These are phyloP conservation scores for Coecobrya sp. DNA, from an alignment of 2,888 invertebrate species.

Conservation along the genomic window DNA sequence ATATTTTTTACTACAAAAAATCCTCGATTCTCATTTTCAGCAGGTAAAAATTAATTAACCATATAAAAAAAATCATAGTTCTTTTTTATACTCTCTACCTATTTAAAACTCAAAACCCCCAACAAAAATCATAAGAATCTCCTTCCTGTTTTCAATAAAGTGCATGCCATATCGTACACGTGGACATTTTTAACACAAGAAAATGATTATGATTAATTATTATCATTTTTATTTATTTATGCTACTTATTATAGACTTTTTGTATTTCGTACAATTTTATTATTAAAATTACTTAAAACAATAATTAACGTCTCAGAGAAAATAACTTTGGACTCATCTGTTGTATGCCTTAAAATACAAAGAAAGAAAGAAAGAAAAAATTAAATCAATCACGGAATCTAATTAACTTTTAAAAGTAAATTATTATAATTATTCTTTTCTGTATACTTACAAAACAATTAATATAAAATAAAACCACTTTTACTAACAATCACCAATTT, in stretches of 20 bases:
- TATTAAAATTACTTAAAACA: conserved; percentile 12
- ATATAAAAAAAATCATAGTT: not conserved
- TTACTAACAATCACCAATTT: conserved; percentile 41
- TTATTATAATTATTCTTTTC: conserved; percentile 22
- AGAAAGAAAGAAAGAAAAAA: too few species aligned
- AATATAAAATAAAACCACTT: conserved; percentile 23
- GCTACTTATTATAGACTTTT: conserved; percentile 3
- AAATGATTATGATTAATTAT: too few species aligned
- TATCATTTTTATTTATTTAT: not conserved
- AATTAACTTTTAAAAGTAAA: not conserved
- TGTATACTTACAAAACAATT: conserved; percentile 26
- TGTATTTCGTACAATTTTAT: conserved; percentile 2
- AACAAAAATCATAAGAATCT: not conserved
- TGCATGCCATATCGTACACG: not conserved
- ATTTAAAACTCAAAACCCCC: not conserved
- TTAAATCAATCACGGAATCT: conserved; percentile 27
- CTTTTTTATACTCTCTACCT: not conserved
- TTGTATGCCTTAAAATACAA: conserved; percentile 51
- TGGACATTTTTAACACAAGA: too few species aligned
- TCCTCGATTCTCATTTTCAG: not conserved
- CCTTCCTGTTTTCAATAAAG: not conserved
- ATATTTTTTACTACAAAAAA: conserved; percentile 15
- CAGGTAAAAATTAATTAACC: not conserved
- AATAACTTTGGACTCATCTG: conserved; percentile 51
- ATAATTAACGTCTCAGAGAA: conserved; percentile 47